Evolutionary conservation across 2,888 invertebrate species (phyloP).

Genomic region (Willowsia nigromaculata): DNA sequence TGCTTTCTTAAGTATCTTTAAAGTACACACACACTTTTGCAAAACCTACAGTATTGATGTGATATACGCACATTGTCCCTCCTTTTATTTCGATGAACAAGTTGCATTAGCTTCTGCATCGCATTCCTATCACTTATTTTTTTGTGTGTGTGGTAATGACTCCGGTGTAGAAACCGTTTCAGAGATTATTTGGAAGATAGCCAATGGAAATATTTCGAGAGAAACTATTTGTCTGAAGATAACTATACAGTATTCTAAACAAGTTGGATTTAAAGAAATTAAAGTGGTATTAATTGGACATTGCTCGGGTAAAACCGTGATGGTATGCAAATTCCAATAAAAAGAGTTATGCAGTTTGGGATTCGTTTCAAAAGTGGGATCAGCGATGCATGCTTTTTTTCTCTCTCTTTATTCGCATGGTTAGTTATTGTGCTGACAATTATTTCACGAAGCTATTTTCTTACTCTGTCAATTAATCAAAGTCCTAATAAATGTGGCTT

Average conservation of each 20-base stretch:
- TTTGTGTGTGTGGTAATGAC: not conserved
- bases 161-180: constrained; percentile 4
- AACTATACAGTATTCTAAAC: constrained; percentile 7
- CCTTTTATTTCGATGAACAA: not conserved
- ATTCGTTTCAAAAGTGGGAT: not conserved
- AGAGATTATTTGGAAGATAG: constrained; percentile 4
- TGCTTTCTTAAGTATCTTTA: not conserved
- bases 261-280: not conserved
- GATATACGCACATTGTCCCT: constrained; percentile 16
- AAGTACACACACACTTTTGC: not conserved
- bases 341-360: not conserved
- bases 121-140: not conserved
- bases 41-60: not conserved
- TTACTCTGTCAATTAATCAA: constrained; percentile 1
- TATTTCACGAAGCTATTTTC: not conserved
- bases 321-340: constrained; percentile 27
- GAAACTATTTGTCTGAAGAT: constrained; percentile 5
- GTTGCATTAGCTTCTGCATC: not conserved
- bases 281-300: constrained; percentile 14
- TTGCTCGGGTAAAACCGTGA: not conserved
- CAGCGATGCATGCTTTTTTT: not conserved
- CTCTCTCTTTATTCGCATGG: not conserved
- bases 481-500: not conserved
- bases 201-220: constrained; percentile 1
- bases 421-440: constrained; percentile 1